Evolutionary conservation across 1,140 invertebrate genomes (phyloP), one percentile per base, ranked within the genome.

Genomic region (Lucilia sericata): DNA sequence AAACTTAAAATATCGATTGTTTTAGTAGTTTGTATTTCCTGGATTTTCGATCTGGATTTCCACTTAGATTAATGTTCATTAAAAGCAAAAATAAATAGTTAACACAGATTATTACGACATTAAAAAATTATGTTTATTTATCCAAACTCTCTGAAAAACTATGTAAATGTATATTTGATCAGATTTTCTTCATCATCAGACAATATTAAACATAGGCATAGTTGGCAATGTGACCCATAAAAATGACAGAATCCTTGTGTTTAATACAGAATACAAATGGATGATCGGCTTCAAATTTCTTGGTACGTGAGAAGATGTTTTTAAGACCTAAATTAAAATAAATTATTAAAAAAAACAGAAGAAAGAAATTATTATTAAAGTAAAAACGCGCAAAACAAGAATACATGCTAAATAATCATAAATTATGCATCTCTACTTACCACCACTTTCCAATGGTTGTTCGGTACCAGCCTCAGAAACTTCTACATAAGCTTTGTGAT

Each of bases 381-480:
- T 60, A 60, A 60, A n/a, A 60, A n/a, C 13, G n/a, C 14, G 14
- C 13, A 5, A 13, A 55, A 76, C 17, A 2, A 25, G 21, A 49
- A 12, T 17, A 10, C 12, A 82, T 30, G 47, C 55, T 51, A 17
- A 47, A 13, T 51, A 49, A 70, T 70, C n/a, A 25, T 25, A 70
- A 70, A 70, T 21, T 60, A 70, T 25, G 65, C 65, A 70, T 70
- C 19, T 42, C 9, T 47, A 85, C 86, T 84, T 85, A 89, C 89
- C 92, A 91, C 94, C 94, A 92, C 86, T 94, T 95, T 85, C 94
- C 30, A 90, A 70, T 17, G 89, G 86, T 51, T 84, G 95, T 94
- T 90, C 89, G 2, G 87, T 42, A 14, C 89, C 89, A 8, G 88
- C 88, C 74, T 90, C 89, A 0, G 87, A 86, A 3, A 90, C 87